phyloP scores from a whole-genome alignment of 2,113 vertebrate species.

The Dromas ardeola region DNA sequence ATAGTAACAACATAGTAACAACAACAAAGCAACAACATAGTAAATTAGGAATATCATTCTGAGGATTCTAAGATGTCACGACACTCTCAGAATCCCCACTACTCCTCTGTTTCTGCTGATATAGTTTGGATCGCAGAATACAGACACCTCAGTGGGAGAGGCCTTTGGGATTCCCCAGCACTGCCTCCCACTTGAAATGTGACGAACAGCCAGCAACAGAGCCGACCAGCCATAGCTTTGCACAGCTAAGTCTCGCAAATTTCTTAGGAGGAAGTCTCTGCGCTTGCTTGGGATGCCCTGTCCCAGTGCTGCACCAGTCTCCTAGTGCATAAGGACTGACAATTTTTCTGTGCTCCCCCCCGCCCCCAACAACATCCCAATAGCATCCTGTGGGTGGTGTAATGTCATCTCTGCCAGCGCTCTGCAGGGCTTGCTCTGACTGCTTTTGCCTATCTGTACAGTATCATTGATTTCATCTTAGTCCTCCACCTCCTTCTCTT shows the following conservation, averaged over 20 bases:
- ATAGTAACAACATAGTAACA: neutral
- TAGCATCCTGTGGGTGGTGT: neutral
- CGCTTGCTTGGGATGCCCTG: neutral
- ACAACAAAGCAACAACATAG: neutral
- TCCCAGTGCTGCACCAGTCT: neutral
- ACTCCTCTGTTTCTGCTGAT: neutral
- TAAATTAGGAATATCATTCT: neutral
- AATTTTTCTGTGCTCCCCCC: neutral
- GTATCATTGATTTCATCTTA: neutral
- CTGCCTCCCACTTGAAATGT: neutral
- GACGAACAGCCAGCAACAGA: neutral
- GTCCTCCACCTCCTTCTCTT: neutral
- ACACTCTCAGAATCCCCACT: neutral
- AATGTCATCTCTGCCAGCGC: neutral
- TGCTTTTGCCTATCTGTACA: neutral
- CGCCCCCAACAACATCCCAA: rapidly evolving
- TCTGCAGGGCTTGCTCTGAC: neutral
- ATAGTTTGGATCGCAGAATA: neutral
- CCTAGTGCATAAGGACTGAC: neutral
- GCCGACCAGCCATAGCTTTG: neutral
- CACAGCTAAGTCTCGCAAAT: neutral
- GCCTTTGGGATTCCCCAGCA: neutral
- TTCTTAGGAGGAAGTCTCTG: neutral
- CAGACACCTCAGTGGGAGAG: neutral
- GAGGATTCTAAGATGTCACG: neutral